phyloP scores from a whole-genome alignment of 2,888 invertebrate genomes.

The Timema cristinae region DNA sequence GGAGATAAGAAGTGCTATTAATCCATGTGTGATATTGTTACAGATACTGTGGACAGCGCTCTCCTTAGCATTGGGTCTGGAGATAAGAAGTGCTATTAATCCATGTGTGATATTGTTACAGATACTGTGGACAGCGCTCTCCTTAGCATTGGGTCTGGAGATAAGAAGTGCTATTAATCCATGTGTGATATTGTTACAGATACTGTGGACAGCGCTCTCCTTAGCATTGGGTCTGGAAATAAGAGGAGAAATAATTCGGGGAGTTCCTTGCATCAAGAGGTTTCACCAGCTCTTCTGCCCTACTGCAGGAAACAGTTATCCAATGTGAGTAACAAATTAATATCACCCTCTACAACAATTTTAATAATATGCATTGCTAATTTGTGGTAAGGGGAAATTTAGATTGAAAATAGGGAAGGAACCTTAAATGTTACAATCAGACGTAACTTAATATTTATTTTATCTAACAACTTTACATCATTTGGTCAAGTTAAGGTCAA shows the following conservation, averaged over 20 bases:
- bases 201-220: conserved; percentile 85
- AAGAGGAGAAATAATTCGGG: conserved; percentile 80
- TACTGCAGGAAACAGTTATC: conserved; percentile 86
- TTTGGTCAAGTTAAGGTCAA: too few species aligned
- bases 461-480: too few species aligned
- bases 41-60: conserved; percentile 89
- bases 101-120: conserved; percentile 51
- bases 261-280: conserved; percentile 85
- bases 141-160: conserved; percentile 81
- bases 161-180: conserved; percentile 63
- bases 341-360: background rate
- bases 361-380: too few species aligned
- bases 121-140: conserved; percentile 88
- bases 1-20: too few species aligned
- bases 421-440: too few species aligned
- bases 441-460: too few species aligned
- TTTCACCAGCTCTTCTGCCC: conserved; percentile 89
- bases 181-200: conserved; percentile 53
- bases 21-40: conserved; percentile 42
- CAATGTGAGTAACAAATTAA: conserved; percentile 61
- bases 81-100: too few species aligned
- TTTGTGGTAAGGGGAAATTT: too few species aligned
- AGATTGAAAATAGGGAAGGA: too few species aligned
- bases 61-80: conserved; percentile 80
- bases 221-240: conserved; percentile 82